phyloP scores from a whole-genome alignment of 1,140 invertebrate genomes.

The Brachionus angularis region DNA sequence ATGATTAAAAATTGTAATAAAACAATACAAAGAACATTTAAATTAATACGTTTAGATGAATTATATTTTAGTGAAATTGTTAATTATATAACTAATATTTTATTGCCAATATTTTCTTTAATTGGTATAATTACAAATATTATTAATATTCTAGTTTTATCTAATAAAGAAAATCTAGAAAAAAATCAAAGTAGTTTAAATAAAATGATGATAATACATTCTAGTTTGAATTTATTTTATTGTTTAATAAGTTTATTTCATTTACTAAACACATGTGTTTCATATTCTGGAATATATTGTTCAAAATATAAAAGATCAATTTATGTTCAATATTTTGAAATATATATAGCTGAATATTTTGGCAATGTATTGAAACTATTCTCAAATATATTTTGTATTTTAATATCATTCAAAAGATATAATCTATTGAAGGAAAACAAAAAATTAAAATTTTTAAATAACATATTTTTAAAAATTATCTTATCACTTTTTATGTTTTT shows the following conservation, averaged over 20 bases:
- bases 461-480: no score
- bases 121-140: no score
- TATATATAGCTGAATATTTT: slow-evolving; percentile 13
- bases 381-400: neutral
- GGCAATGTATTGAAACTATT: neutral
- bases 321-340: slow-evolving; percentile 14
- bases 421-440: neutral
- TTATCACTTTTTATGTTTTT: no score
- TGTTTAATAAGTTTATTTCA: neutral
- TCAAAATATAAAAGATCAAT: neutral
- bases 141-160: neutral
- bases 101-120: no score
- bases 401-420: neutral
- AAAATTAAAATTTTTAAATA: no score
- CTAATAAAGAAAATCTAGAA: neutral
- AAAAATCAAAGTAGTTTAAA: neutral
- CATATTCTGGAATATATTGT: neutral
- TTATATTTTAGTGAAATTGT: no score
- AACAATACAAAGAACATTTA: no score
- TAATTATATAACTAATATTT: no score
- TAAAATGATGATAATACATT: neutral
- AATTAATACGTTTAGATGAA: no score
- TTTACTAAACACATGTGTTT: neutral
- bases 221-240: slow-evolving; percentile 2
- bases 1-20: no score